Base-by-base conservation (phyloP, 2,113 vertebrate genomes). In the Pogonocichla stellata region DNA sequence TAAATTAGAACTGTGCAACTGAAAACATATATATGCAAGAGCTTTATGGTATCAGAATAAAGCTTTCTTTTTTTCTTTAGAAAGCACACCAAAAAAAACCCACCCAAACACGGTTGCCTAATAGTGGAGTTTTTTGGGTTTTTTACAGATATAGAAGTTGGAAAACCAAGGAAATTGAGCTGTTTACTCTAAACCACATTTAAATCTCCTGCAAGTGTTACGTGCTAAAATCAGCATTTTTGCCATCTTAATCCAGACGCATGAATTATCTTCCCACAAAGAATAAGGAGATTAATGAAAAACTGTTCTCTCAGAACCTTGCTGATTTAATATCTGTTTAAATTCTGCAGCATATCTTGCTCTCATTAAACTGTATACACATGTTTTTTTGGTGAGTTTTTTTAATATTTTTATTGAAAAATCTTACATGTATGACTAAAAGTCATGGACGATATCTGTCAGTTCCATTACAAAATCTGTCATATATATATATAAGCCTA, bases 401-500 rank as follows among this genome's bases (percentile, higher is more conserved):
- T 71, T 71, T 43, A 51, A 56, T 22, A 53, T 92, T 96, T 95
- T 93, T 97, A 96, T 94, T 95, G 86, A 95, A 97, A 97, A 98
- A 97, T 86, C n/a, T 84, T 98, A 97, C 87, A 95, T 62, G 31
- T 91, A 42, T 97, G 95, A 97, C 83, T 97, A 88, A 96, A 97
- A 94, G 67, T 95, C 93, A 96, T 91, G 89, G 97, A 67, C 5
- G 5, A 56, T 80, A 91, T 70, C 47, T 96, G 96, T 97, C 80
- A 94, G 93, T 95, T 93, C 74, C 92, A 66, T 97, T 97, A 97
- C 91, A 96, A 97, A 98, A 97, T 84, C 77, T 65, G 42, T 94
- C 78, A 48, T 40, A 34, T 42, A 91, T 89, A 75, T 87, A 56
- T 78, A 40, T 64, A 48, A 71, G 42, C 6, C 3, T 84, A 82